Evolutionary conservation across 1,140 invertebrate genomes (phyloP).

Genomic region (Bicyclus anynana): DNA sequence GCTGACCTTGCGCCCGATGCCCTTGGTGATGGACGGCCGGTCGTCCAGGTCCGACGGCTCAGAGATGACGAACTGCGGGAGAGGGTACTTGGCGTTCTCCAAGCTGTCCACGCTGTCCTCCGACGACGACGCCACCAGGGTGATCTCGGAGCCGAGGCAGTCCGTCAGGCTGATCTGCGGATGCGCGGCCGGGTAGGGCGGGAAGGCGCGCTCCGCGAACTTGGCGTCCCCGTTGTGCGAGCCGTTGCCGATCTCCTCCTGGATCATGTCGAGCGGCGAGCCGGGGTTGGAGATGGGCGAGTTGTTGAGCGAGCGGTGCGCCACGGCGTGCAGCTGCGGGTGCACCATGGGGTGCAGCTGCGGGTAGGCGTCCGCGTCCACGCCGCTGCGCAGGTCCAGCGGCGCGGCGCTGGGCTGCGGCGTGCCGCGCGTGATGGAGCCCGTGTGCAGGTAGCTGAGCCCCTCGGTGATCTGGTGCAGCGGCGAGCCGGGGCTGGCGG

Average conservation of each 20-base stretch:
- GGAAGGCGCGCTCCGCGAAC: conserved; percentile 37
- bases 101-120: conserved; percentile 81
- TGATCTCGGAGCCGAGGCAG: conserved; percentile 89
- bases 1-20: conserved; percentile 84
- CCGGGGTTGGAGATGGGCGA: conserved; percentile 79
- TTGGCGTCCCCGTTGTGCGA: conserved; percentile 40
- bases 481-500: conserved; percentile 55
- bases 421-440: conserved; percentile 87
- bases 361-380: conserved; percentile 61
- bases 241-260: conserved; percentile 84
- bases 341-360: conserved; percentile 56
- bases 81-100: conserved; percentile 71
- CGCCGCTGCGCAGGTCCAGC: conserved; percentile 69
- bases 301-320: conserved; percentile 79
- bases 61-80: conserved; percentile 83
- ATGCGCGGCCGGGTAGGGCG: conserved; percentile 53
- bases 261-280: conserved; percentile 90
- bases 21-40: conserved; percentile 87
- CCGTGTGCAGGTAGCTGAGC: conserved; percentile 80
- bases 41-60: conserved; percentile 86
- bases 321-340: conserved; percentile 65
- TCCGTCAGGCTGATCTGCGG: conserved; percentile 95
- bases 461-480: conserved; percentile 76
- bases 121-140: conserved; percentile 83
- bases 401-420: conserved; percentile 75